These are phyloP conservation scores for Chloroceryle aenea DNA, from an alignment of 2,113 vertebrate species.

Conservation along the genomic window DNA sequence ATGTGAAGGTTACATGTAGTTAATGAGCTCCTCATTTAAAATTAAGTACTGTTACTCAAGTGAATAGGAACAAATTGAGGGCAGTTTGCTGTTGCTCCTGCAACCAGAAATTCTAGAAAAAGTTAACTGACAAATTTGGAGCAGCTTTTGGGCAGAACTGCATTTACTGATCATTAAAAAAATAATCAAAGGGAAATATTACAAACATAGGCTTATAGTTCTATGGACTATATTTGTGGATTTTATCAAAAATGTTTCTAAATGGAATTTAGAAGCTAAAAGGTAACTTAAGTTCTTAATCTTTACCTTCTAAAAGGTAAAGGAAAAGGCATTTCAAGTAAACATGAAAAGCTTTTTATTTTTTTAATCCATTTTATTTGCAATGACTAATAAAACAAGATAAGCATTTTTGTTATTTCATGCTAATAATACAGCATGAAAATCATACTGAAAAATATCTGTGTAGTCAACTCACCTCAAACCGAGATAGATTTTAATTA, in stretches of 20 bases:
- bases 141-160: not conserved
- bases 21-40: not conserved
- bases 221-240: not conserved
- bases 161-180: not conserved
- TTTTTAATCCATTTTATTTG: not conserved
- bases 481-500: not conserved
- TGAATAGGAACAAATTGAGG: not conserved
- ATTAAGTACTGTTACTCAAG: not conserved
- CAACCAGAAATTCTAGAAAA: not conserved
- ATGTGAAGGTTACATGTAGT: not conserved
- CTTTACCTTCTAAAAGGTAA: not conserved
- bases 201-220: not conserved
- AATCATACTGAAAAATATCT: not conserved
- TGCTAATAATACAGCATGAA: not conserved
- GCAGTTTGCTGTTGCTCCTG: not conserved
- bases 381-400: not conserved
- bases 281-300: not conserved
- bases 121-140: not conserved
- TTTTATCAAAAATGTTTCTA: not conserved
- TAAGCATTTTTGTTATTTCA: not conserved
- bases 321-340: not conserved
- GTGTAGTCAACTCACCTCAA: not conserved
- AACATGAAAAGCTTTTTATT: not conserved
- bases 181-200: not conserved
- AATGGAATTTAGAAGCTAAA: not conserved